A percentile compares a stretch with the other conserved stretches of the same genome.
Evolutionary conservation across 1,140 invertebrate genomes (phyloP).

Genomic region (Drosophila equinoxialis): DNA sequence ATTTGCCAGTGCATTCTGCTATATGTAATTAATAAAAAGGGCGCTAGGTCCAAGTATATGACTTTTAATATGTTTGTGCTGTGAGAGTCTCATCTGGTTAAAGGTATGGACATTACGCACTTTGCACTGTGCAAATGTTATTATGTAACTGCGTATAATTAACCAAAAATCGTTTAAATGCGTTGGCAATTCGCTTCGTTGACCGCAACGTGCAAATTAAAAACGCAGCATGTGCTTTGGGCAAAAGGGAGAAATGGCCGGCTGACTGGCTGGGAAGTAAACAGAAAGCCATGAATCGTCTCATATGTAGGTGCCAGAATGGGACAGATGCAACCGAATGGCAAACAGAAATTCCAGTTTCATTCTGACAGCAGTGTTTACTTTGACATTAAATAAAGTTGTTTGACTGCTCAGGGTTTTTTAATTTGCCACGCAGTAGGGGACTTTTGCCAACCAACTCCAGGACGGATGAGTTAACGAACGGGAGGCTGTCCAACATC

Average conservation of each 20-base stretch:
- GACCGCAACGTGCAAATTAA: slow-evolving; percentile 72
- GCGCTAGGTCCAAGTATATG: too few relatives aligned
- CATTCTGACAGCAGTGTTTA: slow-evolving; percentile 52
- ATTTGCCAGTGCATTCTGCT: too few relatives aligned
- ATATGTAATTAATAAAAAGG: too few relatives aligned
- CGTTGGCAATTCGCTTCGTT: slow-evolving; percentile 34
- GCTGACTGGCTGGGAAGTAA: neutral
- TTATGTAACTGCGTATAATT: slow-evolving; percentile 74
- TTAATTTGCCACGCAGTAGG: slow-evolving; percentile 52
- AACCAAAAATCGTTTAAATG: slow-evolving; percentile 77
- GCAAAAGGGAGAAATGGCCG: neutral
- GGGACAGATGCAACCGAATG: neutral
- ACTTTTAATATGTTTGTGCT: too few relatives aligned
- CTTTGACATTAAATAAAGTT: slow-evolving; percentile 81
- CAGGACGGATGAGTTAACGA: neutral
- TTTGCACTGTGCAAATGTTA: slow-evolving; percentile 63
- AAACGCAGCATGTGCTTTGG: slow-evolving; percentile 42
- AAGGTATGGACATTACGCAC: slow-evolving; percentile 15
- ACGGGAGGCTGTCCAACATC: slow-evolving; percentile 36
- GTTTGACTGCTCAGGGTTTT: slow-evolving; percentile 63
- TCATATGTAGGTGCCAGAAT: slow-evolving; percentile 35
- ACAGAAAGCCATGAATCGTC: slow-evolving; percentile 17
- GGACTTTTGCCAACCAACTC: neutral
- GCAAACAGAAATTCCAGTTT: slow-evolving; percentile 10
- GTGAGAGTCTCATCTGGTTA: neutral